A percentile compares a stretch with the other conserved stretches of the same genome.
Conservation (phyloP, 2,888 invertebrate genomes). For the Sabatieria punctata region DNA sequence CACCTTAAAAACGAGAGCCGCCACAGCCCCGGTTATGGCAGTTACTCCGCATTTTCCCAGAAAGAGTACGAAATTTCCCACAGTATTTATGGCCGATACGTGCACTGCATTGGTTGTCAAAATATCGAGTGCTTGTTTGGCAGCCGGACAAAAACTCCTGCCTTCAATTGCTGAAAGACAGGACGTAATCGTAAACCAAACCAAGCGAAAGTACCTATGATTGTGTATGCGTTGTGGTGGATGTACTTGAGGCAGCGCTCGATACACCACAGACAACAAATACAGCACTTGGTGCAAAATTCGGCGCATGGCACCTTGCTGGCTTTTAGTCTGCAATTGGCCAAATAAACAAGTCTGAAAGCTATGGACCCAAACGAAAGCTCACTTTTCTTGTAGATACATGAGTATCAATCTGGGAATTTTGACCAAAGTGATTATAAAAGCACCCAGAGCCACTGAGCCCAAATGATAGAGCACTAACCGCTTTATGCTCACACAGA, state of each 20-base stretch:
- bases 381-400: conserved; percentile 36
- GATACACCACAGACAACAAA: conserved; percentile 72
- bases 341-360: not conserved
- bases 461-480: conserved; percentile 34
- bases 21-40: conserved; percentile 59
- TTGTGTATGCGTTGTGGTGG: conserved; percentile 85
- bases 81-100: conserved; percentile 74
- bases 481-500: conserved; percentile 23
- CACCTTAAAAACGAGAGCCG: conserved; percentile 53
- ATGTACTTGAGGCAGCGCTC: conserved; percentile 78
- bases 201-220: conserved; percentile 45
- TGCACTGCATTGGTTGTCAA: conserved; percentile 63
- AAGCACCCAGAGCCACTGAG: conserved; percentile 35
- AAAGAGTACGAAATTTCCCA: conserved; percentile 80
- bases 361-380: conserved; percentile 14
- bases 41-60: conserved; percentile 63
- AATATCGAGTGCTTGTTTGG: conserved; percentile 73
- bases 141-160: conserved; percentile 71
- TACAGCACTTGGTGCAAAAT: conserved; percentile 50
- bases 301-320: conserved; percentile 29
- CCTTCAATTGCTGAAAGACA: conserved; percentile 60
- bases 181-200: not conserved
- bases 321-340: conserved; percentile 26
- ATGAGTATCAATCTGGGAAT: conserved; percentile 35
- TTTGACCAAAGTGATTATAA: conserved; percentile 35